A percentile compares a stretch with the other conserved stretches of the same genome.
Conservation (phyloP, 2,888 invertebrate species). For the Lordiphosa fenestrarum region DNA sequence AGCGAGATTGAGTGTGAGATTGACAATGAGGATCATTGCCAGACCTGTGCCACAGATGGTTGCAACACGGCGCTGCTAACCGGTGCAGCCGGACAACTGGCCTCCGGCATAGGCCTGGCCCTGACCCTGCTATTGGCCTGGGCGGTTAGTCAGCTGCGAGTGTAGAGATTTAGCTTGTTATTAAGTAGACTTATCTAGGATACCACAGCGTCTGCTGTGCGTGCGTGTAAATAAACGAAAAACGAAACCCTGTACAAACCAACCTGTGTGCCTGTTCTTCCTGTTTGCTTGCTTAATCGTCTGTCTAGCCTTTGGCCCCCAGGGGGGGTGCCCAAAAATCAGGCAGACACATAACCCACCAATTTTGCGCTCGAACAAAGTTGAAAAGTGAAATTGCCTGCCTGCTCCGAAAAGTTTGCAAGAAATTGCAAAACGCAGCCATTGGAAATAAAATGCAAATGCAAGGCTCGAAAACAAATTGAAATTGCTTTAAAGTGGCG, state of each 20-base stretch:
- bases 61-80: constrained; percentile 67
- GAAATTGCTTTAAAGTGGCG: constrained; percentile 11
- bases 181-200: constrained; percentile 52
- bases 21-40: constrained; percentile 54
- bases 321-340: not conserved
- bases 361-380: constrained; percentile 60
- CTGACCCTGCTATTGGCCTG: constrained; percentile 54
- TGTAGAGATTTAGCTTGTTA: constrained; percentile 23
- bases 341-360: constrained; percentile 28
- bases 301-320: constrained; percentile 9
- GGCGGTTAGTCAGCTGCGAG: constrained; percentile 28
- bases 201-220: constrained; percentile 11
- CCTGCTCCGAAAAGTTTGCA: constrained; percentile 24
- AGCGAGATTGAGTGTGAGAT: constrained; percentile 59
- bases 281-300: constrained; percentile 7
- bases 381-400: constrained; percentile 58
- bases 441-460: constrained; percentile 62
- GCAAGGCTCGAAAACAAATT: constrained; percentile 20
- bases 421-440: constrained; percentile 50
- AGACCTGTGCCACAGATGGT: constrained; percentile 56
- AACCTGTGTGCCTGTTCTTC: constrained; percentile 2
- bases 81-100: constrained; percentile 41
- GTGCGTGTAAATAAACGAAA: constrained; percentile 35
- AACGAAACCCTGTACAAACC: not conserved
- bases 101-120: constrained; percentile 43